A percentile compares a stretch with the other conserved stretches of the same genome.
These are phyloP conservation scores for Onychorhynchus coronatus DNA, from an alignment of 2,113 vertebrate genomes.

Conservation along the genomic window DNA sequence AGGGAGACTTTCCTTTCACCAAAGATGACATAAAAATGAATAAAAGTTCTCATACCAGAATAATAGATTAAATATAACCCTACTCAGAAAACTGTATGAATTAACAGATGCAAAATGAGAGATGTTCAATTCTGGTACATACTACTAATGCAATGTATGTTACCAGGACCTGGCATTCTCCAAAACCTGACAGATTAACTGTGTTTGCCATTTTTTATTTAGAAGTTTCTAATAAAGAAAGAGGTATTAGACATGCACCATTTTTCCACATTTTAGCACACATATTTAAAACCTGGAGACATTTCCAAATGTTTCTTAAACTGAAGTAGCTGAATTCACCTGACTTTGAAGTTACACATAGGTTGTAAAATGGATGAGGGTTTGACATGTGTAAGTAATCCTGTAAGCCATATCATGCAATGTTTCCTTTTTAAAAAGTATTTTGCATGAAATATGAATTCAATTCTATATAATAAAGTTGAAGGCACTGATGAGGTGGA, in stretches of 20 bases:
- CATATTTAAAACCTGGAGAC: neutral
- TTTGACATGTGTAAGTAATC: neutral
- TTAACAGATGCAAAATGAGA: neutral
- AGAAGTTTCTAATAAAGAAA: neutral
- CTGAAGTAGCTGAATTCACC: neutral
- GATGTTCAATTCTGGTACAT: neutral
- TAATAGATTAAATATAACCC: neutral
- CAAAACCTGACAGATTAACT: neutral
- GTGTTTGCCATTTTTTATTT: neutral
- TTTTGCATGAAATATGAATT: neutral
- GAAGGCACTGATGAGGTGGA: rapidly evolving
- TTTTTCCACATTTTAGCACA: neutral
- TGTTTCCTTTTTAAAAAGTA: neutral
- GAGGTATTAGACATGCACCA: neutral
- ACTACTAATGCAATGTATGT: neutral
- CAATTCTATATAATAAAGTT: neutral
- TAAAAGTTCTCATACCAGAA: neutral
- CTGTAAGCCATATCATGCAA: neutral
- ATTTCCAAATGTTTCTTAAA: neutral
- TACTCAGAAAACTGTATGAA: neutral
- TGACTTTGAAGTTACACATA: neutral
- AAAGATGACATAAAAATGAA: neutral
- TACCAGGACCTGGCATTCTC: neutral
- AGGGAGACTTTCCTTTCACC: neutral
- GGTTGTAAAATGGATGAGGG: neutral